Conservation (phyloP, 2,888 invertebrate genomes). For the Nephrotoma appendiculata region DNA sequence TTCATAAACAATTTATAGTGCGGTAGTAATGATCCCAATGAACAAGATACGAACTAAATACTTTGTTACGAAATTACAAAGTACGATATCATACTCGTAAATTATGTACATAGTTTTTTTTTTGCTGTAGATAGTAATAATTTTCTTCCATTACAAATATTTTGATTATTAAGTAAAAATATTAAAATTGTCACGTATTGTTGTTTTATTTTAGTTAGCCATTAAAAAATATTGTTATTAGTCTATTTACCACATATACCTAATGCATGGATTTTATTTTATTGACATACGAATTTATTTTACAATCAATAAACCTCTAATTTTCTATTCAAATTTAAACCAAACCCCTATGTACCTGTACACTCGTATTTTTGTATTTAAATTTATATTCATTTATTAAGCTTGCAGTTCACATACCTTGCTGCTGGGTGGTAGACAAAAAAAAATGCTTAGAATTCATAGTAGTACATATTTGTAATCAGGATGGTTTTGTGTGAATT, state of each 20-base stretch:
- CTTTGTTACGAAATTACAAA: neutral
- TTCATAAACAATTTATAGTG: too few relatives aligned
- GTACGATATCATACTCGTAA: neutral
- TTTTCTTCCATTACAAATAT: neutral
- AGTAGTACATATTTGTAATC: neutral
- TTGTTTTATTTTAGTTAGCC: neutral
- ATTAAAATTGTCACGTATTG: neutral
- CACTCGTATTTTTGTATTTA: neutral
- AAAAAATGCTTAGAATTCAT: neutral
- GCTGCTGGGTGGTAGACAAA: neutral
- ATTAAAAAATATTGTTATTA: neutral
- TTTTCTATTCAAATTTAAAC: neutral
- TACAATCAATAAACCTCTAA: neutral
- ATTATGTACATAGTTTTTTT: neutral
- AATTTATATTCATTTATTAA: neutral
- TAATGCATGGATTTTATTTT: neutral
- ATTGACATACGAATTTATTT: neutral
- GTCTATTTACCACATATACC: neutral
- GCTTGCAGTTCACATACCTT: neutral
- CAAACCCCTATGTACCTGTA: neutral
- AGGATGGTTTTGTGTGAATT: too few relatives aligned
- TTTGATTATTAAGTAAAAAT: neutral
- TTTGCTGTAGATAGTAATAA: neutral
- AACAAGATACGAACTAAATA: too few relatives aligned
- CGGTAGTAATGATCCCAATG: too few relatives aligned